Evolutionary conservation across 2,113 vertebrate species (phyloP).

Genomic region (Amphilophus citrinellus): DNA sequence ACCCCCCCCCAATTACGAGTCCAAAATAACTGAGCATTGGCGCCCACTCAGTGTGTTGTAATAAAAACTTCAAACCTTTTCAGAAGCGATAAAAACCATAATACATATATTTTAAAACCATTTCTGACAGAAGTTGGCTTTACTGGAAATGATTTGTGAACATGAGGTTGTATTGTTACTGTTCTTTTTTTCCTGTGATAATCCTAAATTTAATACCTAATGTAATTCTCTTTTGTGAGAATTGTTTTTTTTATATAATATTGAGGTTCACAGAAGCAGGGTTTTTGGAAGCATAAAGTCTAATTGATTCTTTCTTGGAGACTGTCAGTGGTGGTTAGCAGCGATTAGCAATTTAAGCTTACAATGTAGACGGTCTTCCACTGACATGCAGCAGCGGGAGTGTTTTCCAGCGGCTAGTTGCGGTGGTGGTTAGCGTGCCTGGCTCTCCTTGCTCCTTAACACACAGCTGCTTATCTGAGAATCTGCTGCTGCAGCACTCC

Average conservation of each 20-base stretch:
- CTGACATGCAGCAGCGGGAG: slow-evolving; percentile 51
- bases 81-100: neutral
- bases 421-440: slow-evolving; percentile 66
- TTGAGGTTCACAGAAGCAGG: slow-evolving; percentile 31
- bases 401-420: slow-evolving; percentile 64
- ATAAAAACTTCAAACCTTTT: neutral
- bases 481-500: slow-evolving; percentile 75
- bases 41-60: neutral
- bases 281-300: slow-evolving; percentile 40
- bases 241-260: neutral
- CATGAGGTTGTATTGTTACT: neutral
- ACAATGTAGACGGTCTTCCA: slow-evolving; percentile 29
- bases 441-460: slow-evolving; percentile 54
- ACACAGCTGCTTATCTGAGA: slow-evolving; percentile 76
- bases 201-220: neutral
- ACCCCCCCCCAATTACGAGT: no score
- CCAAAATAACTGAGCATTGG: no score
- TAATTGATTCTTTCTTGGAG: slow-evolving; percentile 34
- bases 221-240: neutral
- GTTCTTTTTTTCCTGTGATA: neutral
- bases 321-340: slow-evolving; percentile 24
- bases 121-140: neutral
- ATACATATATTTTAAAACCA: neutral
- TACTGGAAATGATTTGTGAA: slow-evolving; percentile 1
- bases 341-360: slow-evolving; percentile 50